These are phyloP conservation scores for Opisthograptis luteolata DNA, from an alignment of 2,888 invertebrate genomes.

Conservation along the genomic window DNA sequence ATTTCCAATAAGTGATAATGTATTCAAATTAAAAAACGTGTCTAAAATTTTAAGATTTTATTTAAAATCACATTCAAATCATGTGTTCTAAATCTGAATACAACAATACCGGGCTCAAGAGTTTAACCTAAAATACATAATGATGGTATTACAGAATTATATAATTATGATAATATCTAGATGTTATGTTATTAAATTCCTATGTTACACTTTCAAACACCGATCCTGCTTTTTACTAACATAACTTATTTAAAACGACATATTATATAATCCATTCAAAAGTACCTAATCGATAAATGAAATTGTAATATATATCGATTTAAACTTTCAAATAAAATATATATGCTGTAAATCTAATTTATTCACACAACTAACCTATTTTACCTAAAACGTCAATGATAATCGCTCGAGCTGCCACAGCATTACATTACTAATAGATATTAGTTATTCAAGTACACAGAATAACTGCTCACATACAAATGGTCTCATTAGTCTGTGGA, in stretches of 20 bases:
- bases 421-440: conserved; percentile 47
- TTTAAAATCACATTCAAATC: conserved; percentile 8
- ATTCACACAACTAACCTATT: conserved; percentile 52
- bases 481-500: conserved; percentile 49
- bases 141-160: too few species aligned
- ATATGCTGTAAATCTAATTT: conserved; percentile 24
- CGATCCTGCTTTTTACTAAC: conserved; percentile 40
- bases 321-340: conserved; percentile 7
- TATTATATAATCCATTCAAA: too few species aligned
- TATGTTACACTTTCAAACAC: conserved; percentile 70
- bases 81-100: conserved; percentile 16
- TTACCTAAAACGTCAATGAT: conserved; percentile 66
- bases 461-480: conserved; percentile 46
- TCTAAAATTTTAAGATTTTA: conserved; percentile 7
- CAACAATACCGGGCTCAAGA: conserved; percentile 67
- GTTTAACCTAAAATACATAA: conserved; percentile 53
- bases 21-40: conserved; percentile 17
- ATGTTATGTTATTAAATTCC: conserved; percentile 9
- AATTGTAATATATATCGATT: background rate
- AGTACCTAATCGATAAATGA: too few species aligned
- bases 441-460: conserved; percentile 21
- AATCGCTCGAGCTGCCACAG: conserved; percentile 50
- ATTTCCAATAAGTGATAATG: too few species aligned
- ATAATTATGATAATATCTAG: too few species aligned
- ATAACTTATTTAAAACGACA: background rate